Base-by-base conservation (phyloP, 2,888 invertebrate genomes). In the Brachycybe producta region DNA sequence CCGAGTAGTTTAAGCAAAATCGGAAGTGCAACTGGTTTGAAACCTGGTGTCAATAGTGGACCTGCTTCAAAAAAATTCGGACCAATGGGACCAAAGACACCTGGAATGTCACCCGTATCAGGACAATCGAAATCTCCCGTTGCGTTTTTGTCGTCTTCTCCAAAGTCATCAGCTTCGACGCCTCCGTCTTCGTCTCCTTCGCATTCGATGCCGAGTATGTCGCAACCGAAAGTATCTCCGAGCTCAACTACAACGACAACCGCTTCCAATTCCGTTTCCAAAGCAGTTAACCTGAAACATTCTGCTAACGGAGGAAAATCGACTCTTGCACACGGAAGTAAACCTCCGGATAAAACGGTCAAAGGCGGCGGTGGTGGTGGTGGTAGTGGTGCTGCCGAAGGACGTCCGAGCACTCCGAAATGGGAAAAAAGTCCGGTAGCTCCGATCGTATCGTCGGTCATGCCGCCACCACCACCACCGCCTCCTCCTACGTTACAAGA, bases 21-120 rank as follows among this genome's bases (percentile, higher is more conserved):
- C 11, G 53, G 53, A 3, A 51, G 53, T 32, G 43, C 53, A 17
- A 53, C 86, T 0, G 86, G 86, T 0, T 68, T 83, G 1, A 86
- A 86, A 62, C 84, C 85, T 0, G 86, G 87, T 0, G 85, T 86
- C 0, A 82, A 80, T 58, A 84, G 85, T 59, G 87, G 87, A 0
- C 86, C 87, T 0, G 86, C 85, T 3, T 86, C 84, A 0, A 83
- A 82, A 63, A 86, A 84, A 24, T 21, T 8, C 19, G 26, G 21
- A 28, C 49, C 32, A 4, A 7, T 30, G 32, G n/a, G 13, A 28
- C 28, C 28, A 19, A 39, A 44, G 19, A 24, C 43, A 5, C 26
- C 50, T n/a, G 19, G 32, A n/a, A 17, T 15, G n/a, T 32, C 27
- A 19, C 3, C 41, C 2, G 7, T 23, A 4, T 3, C 32, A n/a